Conservation (phyloP, 2,888 invertebrate genomes). For the Venusia cambrica region DNA sequence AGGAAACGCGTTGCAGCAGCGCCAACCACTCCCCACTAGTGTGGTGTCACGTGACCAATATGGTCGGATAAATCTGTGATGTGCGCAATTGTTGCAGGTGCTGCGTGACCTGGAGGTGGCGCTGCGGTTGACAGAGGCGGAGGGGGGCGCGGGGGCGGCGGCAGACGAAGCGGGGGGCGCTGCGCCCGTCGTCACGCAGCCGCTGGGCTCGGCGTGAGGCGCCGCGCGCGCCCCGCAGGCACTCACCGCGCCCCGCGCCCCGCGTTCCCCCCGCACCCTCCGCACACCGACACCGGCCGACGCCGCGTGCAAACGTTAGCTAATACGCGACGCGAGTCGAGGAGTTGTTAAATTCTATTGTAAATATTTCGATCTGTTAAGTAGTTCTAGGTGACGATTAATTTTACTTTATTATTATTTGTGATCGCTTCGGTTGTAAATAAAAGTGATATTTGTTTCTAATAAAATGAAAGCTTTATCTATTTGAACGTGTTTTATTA, state of each 20-base stretch:
- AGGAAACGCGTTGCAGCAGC: too few relatives aligned
- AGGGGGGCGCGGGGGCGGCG: constrained; percentile 41
- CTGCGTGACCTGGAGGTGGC: constrained; percentile 95
- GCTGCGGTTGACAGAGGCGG: constrained; percentile 81
- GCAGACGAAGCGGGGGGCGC: too few relatives aligned
- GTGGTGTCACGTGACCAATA: too few relatives aligned
- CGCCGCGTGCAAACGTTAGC: constrained; percentile 35
- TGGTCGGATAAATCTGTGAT: too few relatives aligned
- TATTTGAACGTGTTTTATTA: too few relatives aligned
- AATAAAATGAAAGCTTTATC: constrained; percentile 76
- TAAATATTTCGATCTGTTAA: constrained; percentile 79
- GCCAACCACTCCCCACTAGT: too few relatives aligned
- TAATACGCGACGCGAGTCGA: constrained; percentile 45
- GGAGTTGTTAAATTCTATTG: constrained; percentile 75
- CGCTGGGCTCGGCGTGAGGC: constrained; percentile 41
- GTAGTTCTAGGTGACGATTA: constrained; percentile 77
- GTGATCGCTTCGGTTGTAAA: constrained; percentile 80
- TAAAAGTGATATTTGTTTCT: constrained; percentile 81
- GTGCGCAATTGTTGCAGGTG: constrained; percentile 70
- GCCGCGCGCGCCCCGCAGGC: constrained; percentile 39
- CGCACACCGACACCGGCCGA: constrained; percentile 6
- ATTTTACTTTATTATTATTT: constrained; percentile 73
- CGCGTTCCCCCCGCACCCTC: constrained; percentile 14
- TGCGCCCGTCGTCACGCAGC: constrained; percentile 21
- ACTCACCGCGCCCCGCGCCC: constrained; percentile 12